Base-by-base conservation (phyloP, 2,797 vertebrate genomes). In the Notamacropus eugenii region DNA sequence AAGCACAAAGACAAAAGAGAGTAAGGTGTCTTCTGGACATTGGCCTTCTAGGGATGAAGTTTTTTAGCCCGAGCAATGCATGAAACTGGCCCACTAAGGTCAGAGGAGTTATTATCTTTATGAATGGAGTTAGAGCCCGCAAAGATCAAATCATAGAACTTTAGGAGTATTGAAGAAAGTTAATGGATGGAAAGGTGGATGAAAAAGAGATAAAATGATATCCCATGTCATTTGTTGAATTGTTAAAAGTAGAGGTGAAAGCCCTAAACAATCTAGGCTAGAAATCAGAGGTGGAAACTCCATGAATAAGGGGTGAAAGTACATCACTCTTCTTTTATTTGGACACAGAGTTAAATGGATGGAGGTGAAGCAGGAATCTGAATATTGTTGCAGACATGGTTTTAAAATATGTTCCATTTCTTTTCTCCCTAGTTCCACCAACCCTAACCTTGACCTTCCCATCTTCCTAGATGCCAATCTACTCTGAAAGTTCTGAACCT, bases 371-470 rank as follows among this genome's bases (percentile, higher is more conserved):
- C 3, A 50, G 22, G 16, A 0, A 13, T 93, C 91, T 58, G 12
- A 31, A 8, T 24, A 40, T 82, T 46, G 31, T 13, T n/a, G 62
- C 13, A n/a, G 62, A 27, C 9, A 27, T 27, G 3, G n/a, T 90
- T 92, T 95, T 54, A 55, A 91, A 91, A 11, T 67, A 29, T 50
- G 40, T 27, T 91, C 92, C 59, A 0, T n/a, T 24, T 55, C 10
- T 12, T 40, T 56, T 92, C 90, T 34, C 4, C 50, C 9, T 31
- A 55, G 67, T 57, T 52, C 52, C 91, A 82, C 50, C 52, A 56
- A 31, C 27, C 0, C 50, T 40, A 19, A 10, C 58, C 0, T n/a
- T 5, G 34, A 0, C 16, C 5, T 52, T 90, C 5, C 1, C 0
- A 29, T 55, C 50, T 58, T 58, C 90, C 56, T 90, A 27, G 74